phyloP scores from a whole-genome alignment of 2,113 vertebrate genomes.

The Loxodonta africana region DNA sequence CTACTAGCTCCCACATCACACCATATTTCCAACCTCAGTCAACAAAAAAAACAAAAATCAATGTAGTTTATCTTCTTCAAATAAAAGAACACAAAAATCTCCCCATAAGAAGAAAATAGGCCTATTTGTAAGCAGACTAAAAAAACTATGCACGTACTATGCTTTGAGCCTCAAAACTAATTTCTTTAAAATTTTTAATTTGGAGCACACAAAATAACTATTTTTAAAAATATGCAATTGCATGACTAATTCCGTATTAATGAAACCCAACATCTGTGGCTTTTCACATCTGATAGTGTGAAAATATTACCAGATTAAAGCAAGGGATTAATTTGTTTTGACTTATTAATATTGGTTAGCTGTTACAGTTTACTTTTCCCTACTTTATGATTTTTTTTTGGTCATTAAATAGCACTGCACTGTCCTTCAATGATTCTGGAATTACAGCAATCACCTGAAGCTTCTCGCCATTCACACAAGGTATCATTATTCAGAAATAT shows the following conservation, averaged over 20 bases:
- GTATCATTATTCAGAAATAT: background rate
- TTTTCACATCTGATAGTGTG: conserved; percentile 83
- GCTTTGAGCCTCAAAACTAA: conserved; percentile 51
- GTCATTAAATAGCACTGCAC: conserved; percentile 1
- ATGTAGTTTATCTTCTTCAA: conserved; percentile 70
- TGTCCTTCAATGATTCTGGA: background rate
- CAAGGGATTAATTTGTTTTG: conserved; percentile 62
- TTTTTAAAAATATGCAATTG: conserved; percentile 78
- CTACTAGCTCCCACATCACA: background rate
- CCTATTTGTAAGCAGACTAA: conserved; percentile 27
- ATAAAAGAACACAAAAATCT: conserved; percentile 73
- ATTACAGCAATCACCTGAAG: background rate
- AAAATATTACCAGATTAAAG: conserved; percentile 85
- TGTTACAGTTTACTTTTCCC: background rate
- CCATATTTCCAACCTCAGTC: background rate
- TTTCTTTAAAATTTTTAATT: conserved; percentile 77
- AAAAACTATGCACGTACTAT: conserved; percentile 23
- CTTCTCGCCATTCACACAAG: background rate
- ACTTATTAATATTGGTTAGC: conserved; percentile 42
- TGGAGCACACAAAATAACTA: conserved; percentile 75
- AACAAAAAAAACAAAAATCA: conserved; percentile 68
- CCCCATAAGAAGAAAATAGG: conserved; percentile 64
- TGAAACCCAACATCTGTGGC: conserved; percentile 82
- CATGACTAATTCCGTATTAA: conserved; percentile 76
- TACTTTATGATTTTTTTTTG: background rate